These are phyloP conservation scores for Egretta garzetta DNA, from an alignment of 2,113 vertebrate species.

Conservation along the genomic window DNA sequence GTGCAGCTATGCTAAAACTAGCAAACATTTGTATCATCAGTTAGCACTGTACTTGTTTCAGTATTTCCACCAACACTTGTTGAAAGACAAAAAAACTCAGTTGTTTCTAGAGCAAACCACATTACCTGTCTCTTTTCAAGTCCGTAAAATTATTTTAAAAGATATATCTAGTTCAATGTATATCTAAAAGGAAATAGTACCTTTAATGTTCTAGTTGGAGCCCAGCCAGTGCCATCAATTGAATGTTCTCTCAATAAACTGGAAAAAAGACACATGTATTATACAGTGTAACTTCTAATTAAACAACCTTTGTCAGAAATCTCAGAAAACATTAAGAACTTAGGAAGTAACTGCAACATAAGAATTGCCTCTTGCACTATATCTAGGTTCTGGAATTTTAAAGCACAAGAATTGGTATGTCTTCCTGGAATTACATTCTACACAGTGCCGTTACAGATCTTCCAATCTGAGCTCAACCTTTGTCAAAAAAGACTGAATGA, in stretches of 20 bases:
- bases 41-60: background rate
- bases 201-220: slow-evolving; percentile 96
- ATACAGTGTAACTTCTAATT: background rate
- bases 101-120: background rate
- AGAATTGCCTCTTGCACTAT: background rate
- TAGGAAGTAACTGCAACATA: background rate
- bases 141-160: background rate
- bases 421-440: background rate
- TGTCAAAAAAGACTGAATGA: background rate
- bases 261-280: slow-evolving; percentile 45
- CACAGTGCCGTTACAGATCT: background rate
- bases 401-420: background rate
- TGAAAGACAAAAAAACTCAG: background rate
- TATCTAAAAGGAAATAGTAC: slow-evolving; percentile 72
- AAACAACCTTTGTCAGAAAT: background rate
- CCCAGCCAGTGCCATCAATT: slow-evolving; percentile 98
- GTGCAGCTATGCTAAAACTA: background rate
- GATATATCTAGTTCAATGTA: background rate
- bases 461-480: background rate
- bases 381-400: background rate
- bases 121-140: background rate
- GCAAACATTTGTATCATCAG: background rate
- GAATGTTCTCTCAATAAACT: slow-evolving; percentile 97
- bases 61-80: background rate
- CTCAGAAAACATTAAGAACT: background rate